These are phyloP conservation scores for Pelvicachromis taeniatus DNA, from an alignment of 2,113 vertebrate genomes.

Conservation along the genomic window DNA sequence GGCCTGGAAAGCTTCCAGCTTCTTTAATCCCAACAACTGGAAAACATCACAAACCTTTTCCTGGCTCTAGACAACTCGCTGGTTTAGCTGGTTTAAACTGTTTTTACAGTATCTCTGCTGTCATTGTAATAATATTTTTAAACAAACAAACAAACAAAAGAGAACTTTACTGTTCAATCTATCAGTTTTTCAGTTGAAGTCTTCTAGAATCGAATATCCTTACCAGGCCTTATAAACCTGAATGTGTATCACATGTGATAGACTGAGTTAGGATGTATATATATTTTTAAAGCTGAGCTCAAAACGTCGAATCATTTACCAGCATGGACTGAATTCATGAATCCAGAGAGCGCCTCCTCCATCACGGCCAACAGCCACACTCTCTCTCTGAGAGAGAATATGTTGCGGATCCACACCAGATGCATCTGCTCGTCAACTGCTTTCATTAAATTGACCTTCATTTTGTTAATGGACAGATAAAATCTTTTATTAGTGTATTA, in stretches of 20 bases:
- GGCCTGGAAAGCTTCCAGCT: constrained; percentile 11
- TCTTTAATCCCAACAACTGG: constrained; percentile 8
- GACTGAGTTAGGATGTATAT: neutral
- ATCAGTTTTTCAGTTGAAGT: too few relatives aligned
- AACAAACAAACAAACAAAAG: too few relatives aligned
- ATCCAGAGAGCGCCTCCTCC: fast-evolving
- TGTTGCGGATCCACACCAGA: neutral
- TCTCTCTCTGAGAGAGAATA: neutral
- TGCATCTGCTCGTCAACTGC: neutral
- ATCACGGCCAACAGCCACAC: neutral
- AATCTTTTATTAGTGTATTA: neutral
- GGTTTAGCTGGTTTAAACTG: neutral
- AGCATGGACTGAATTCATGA: neutral
- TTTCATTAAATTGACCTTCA: neutral
- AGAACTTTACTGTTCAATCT: too few relatives aligned
- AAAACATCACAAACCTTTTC: neutral
- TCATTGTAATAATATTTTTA: neutral
- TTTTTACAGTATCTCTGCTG: neutral
- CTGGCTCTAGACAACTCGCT: neutral
- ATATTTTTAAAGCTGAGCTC: neutral
- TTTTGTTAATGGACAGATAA: neutral
- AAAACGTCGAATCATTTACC: neutral
- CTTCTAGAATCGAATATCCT: neutral
- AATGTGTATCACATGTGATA: neutral
- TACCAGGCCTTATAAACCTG: neutral